A percentile compares a stretch with the other conserved stretches of the same genome.
Conservation (phyloP, 1,140 invertebrate genomes). For the Vanessa atalanta region DNA sequence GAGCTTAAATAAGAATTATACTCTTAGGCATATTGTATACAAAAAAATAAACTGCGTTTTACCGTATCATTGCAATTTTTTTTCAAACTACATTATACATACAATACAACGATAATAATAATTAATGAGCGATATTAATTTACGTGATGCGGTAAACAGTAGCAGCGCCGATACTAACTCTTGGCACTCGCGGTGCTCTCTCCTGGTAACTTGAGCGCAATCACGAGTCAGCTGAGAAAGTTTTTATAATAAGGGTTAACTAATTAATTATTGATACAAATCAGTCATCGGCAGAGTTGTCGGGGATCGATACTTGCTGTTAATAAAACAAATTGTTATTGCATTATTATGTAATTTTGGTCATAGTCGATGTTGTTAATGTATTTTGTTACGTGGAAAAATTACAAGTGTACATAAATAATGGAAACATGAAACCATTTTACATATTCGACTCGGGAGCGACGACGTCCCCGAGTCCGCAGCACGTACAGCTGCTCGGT, state of each 20-base stretch:
- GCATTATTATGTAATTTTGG: conserved; percentile 10
- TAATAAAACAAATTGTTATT: background rate
- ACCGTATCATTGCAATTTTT: too few species aligned
- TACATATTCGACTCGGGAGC: too few species aligned
- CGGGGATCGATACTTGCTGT: background rate
- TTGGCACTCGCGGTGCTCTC: too few species aligned
- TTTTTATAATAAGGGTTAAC: background rate
- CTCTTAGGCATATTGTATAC: too few species aligned
- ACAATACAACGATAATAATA: too few species aligned
- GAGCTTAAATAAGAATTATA: too few species aligned
- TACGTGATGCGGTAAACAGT: too few species aligned
- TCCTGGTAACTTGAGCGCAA: background rate
- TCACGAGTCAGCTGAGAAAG: background rate
- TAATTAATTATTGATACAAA: too few species aligned
- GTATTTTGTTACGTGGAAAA: background rate
- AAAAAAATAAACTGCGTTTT: too few species aligned
- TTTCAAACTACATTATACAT: too few species aligned
- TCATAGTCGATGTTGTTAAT: background rate
- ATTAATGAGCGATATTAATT: too few species aligned
- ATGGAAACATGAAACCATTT: background rate
- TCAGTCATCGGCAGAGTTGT: background rate
- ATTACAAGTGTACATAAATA: background rate
- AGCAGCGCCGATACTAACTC: too few species aligned
- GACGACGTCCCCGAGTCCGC: background rate
- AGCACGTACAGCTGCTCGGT: background rate